A percentile compares a stretch with the other conserved stretches of the same genome.
Conservation (phyloP, 2,797 vertebrate genomes). For the Falco concolor region DNA sequence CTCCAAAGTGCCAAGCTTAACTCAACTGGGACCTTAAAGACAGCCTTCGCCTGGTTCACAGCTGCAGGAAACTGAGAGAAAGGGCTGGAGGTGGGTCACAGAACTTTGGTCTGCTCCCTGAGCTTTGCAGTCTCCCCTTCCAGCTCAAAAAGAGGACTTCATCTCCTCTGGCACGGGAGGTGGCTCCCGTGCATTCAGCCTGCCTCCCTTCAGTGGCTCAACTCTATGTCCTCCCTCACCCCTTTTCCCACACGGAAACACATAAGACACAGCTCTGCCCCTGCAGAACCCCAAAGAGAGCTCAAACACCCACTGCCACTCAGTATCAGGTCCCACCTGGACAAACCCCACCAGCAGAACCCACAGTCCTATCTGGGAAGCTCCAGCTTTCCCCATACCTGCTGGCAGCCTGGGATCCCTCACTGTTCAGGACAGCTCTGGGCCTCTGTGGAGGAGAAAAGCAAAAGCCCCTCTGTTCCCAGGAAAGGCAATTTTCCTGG, state of each 20-base stretch:
- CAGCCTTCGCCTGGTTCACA: not conserved
- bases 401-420: not conserved
- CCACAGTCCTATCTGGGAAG: not conserved
- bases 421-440: not conserved
- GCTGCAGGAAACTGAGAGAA: not conserved
- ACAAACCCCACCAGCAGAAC: not conserved
- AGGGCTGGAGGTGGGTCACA: not conserved
- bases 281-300: not conserved
- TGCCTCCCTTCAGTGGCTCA: not conserved
- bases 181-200: not conserved
- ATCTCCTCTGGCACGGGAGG: rapidly evolving
- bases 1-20: not conserved
- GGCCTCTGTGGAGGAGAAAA: not conserved
- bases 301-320: not conserved
- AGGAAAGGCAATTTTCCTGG: not conserved
- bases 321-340: not conserved
- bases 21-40: not conserved
- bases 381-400: not conserved
- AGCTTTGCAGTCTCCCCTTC: not conserved
- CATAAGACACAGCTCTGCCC: not conserved
- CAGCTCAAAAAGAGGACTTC: not conserved
- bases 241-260: not conserved
- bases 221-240: not conserved
- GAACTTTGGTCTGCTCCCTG: not conserved
- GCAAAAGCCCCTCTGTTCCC: not conserved